These are phyloP conservation scores for Drosophila parabipectinata DNA, from an alignment of 1,140 invertebrate genomes.

Conservation along the genomic window DNA sequence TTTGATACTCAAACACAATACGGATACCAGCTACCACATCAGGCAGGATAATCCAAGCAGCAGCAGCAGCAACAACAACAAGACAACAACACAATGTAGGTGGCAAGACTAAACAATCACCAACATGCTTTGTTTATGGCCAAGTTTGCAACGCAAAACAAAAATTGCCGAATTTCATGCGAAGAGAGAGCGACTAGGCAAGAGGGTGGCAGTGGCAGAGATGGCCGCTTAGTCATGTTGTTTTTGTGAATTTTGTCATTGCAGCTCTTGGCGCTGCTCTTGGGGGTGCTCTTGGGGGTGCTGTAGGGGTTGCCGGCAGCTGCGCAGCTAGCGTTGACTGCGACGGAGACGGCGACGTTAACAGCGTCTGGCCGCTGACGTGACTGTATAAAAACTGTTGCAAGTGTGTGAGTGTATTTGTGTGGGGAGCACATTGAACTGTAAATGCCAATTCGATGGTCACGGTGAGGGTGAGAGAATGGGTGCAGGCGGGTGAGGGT, in stretches of 20 bases:
- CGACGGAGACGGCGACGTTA: conserved; percentile 35
- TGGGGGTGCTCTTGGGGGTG: conserved; percentile 24
- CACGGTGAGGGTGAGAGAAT: conserved; percentile 63
- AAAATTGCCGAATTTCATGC: conserved; percentile 38
- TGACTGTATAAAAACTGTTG: conserved; percentile 23
- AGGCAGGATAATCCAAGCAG: conserved; percentile 21
- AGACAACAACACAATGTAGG: conserved; percentile 56
- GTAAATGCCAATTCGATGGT: conserved; percentile 81
- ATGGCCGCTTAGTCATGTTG: conserved; percentile 70
- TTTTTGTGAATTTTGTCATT: conserved; percentile 76
- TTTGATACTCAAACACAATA: conserved; percentile 67
- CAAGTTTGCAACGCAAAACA: conserved; percentile 61
- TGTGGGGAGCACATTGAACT: conserved; percentile 75
- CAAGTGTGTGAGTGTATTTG: conserved; percentile 23
- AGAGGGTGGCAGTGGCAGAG: conserved; percentile 18
- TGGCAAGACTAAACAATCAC: conserved; percentile 42
- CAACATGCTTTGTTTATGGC: conserved; percentile 10
- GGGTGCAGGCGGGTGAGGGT: conserved; percentile 52
- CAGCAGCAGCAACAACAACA: conserved; percentile 33
- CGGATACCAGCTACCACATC: conserved; percentile 48
- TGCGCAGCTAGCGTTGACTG: conserved; percentile 50
- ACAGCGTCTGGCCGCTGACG: conserved; percentile 72
- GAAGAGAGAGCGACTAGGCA: conserved; percentile 3
- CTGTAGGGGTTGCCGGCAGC: conserved; percentile 77
- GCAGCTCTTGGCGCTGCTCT: too few relatives aligned